Evolutionary conservation across 2,113 vertebrate genomes (phyloP).

Genomic region (Eulacestoma nigropectus): DNA sequence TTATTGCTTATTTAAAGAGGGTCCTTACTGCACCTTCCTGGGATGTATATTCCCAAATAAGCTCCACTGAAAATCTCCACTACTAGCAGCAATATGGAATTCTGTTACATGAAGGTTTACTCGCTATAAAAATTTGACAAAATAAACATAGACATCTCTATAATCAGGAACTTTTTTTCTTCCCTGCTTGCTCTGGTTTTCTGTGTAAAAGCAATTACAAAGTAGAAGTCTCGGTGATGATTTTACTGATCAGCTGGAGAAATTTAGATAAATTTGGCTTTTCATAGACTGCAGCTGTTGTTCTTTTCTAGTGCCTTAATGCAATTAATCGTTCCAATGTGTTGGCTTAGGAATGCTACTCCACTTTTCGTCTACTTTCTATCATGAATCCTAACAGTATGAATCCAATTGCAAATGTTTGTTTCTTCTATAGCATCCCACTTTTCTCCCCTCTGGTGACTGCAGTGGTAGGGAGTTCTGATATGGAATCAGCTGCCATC

Average conservation of each 20-base stretch:
- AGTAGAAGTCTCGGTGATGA: slow-evolving; percentile 35
- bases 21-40: background rate
- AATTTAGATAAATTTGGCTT: slow-evolving; percentile 76
- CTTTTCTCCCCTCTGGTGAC: slow-evolving; percentile 32
- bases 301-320: slow-evolving; percentile 62
- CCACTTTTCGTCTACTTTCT: slow-evolving; percentile 55
- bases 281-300: slow-evolving; percentile 70
- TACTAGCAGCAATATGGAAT: background rate
- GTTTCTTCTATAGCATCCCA: background rate
- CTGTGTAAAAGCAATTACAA: slow-evolving; percentile 1
- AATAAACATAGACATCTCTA: background rate
- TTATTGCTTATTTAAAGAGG: background rate
- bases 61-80: background rate
- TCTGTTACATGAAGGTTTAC: background rate
- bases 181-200: background rate
- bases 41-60: background rate
- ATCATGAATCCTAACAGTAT: slow-evolving; percentile 63
- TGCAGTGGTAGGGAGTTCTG: background rate
- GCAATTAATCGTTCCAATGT: slow-evolving; percentile 69
- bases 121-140: background rate
- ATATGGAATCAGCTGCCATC: background rate
- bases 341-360: slow-evolving; percentile 46
- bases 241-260: slow-evolving; percentile 72
- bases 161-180: background rate
- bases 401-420: slow-evolving; percentile 59